Conservation (phyloP, 1,140 invertebrate genomes). For the Rhyzopertha dominica region DNA sequence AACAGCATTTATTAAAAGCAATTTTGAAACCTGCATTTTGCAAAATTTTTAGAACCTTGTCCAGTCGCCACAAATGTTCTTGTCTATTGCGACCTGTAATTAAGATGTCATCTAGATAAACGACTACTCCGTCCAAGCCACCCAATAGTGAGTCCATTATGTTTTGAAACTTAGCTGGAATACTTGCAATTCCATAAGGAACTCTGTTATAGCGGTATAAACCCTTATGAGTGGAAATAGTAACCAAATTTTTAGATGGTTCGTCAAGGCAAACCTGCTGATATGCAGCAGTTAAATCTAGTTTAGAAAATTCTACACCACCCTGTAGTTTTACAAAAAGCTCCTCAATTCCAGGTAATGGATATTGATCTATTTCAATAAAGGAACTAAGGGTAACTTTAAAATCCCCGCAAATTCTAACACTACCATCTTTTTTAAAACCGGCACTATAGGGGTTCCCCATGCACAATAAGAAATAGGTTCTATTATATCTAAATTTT, state of each 20-base stretch:
- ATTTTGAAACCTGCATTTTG: neutral
- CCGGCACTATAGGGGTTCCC: conserved; percentile 24
- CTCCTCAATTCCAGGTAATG: too few relatives aligned
- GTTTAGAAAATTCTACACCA: too few relatives aligned
- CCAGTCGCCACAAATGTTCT: conserved; percentile 1
- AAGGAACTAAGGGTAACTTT: too few relatives aligned
- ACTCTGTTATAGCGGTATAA: conserved; percentile 8
- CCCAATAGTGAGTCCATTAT: too few relatives aligned
- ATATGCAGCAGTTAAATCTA: too few relatives aligned
- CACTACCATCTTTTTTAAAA: conserved; percentile 36
- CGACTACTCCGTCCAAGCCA: too few relatives aligned
- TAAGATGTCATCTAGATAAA: conserved; percentile 4
- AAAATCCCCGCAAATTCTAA: too few relatives aligned
- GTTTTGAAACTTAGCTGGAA: too few relatives aligned
- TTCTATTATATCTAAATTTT: conserved; percentile 18
- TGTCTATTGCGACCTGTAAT: conserved; percentile 1
- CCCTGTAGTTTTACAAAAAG: too few relatives aligned
- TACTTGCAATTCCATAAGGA: too few relatives aligned
- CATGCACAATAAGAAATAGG: conserved; percentile 19
- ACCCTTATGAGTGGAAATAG: conserved; percentile 5
- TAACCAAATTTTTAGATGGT: conserved; percentile 6
- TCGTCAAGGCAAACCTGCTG: too few relatives aligned
- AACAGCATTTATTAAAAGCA: neutral
- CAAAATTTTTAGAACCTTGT: neutral
- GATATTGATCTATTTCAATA: too few relatives aligned